Conservation (phyloP, 2,113 vertebrate genomes). For the Dolichallabes microphthalmus region DNA sequence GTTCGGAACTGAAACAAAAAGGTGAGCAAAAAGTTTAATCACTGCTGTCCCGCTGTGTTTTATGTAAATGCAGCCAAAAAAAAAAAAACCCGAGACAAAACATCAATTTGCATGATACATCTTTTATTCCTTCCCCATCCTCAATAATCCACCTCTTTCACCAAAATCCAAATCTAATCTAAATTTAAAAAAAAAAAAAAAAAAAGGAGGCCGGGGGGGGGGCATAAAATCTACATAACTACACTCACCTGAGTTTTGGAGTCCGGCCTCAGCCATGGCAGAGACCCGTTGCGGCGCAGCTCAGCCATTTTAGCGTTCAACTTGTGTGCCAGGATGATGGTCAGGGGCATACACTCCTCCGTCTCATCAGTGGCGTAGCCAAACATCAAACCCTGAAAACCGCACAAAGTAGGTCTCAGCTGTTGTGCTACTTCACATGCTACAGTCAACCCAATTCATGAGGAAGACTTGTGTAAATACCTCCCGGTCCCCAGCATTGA, state of each 20-base stretch:
- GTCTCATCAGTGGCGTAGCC: conserved; percentile 96
- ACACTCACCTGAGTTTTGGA: conserved; percentile 90
- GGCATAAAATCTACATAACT: not conserved
- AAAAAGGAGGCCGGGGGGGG: too few species aligned
- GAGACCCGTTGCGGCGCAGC: conserved; percentile 80
- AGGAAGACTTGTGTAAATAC: not conserved
- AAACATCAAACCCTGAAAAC: conserved; percentile 88
- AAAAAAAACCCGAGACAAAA: not conserved
- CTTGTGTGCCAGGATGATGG: conserved; percentile 90
- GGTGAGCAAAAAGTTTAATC: too few species aligned
- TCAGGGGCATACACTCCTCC: conserved; percentile 95
- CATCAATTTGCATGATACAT: not conserved
- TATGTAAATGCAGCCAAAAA: not conserved
- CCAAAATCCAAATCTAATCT: not conserved
- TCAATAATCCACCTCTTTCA: not conserved
- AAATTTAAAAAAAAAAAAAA: too few species aligned
- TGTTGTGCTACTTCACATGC: not conserved
- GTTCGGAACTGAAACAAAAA: too few species aligned
- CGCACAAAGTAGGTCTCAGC: not conserved
- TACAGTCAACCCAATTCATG: not conserved
- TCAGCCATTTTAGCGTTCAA: conserved; percentile 93
- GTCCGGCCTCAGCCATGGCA: conserved; percentile 91
- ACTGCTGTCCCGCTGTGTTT: not conserved
- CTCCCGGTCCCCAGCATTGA: not conserved
- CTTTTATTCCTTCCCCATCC: too few species aligned